Percentiles rank a stretch among this genome's conserved stretches.
Conservation (phyloP, 2,797 vertebrate genomes). For the Psittacula derbiana region DNA sequence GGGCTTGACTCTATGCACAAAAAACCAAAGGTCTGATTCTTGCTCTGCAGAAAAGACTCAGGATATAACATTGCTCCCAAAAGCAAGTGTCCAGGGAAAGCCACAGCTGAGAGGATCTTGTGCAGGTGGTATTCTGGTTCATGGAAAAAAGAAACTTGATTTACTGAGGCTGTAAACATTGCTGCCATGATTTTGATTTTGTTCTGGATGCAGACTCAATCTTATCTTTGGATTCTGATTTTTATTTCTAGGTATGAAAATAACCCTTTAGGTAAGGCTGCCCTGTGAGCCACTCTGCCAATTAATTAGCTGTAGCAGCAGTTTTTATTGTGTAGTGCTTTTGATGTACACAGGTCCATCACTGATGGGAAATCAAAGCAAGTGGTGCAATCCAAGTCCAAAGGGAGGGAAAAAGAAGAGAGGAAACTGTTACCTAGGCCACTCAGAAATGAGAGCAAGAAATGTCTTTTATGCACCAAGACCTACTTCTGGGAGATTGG, state of each 20-base stretch:
- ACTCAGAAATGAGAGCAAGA: neutral
- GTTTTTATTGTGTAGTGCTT: neutral
- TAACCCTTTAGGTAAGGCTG: neutral
- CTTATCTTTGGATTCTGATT: neutral
- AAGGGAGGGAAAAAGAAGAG: neutral
- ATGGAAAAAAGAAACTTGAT: neutral
- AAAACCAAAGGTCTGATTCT: slow-evolving; percentile 10
- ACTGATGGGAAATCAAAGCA: neutral
- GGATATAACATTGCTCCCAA: neutral
- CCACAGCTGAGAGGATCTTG: neutral
- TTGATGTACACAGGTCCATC: neutral
- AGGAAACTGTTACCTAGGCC: neutral
- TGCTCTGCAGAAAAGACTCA: neutral
- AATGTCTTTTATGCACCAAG: neutral
- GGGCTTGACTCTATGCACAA: neutral
- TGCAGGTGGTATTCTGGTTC: neutral
- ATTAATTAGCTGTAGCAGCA: neutral
- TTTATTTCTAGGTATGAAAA: neutral
- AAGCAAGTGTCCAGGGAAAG: neutral
- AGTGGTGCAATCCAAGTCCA: neutral
- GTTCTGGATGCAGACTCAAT: neutral
- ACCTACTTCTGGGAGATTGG: neutral
- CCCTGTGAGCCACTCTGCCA: neutral
- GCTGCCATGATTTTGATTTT: neutral
- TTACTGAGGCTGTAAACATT: neutral